phyloP scores from a whole-genome alignment of 2,888 invertebrate genomes.

The Athalia rosae region DNA sequence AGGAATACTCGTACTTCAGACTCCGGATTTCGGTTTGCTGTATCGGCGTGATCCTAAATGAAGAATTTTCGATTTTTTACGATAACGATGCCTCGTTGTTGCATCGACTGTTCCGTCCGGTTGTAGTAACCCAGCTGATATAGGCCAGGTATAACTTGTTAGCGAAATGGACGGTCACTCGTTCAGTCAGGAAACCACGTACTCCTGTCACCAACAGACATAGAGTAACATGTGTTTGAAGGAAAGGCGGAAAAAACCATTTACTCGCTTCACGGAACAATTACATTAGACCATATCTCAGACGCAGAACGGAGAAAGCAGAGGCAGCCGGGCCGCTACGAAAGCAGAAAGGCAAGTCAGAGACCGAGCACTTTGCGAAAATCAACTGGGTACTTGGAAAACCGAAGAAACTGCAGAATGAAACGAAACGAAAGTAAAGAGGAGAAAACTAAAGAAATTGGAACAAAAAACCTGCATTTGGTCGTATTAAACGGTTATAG shows the following conservation, averaged over 20 bases:
- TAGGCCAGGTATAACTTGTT: slow-evolving; percentile 7
- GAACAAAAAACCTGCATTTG: slow-evolving; percentile 28
- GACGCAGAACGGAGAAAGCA: slow-evolving; percentile 24
- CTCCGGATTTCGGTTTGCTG: no score
- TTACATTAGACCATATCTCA: slow-evolving; percentile 44
- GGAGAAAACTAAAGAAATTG: background rate
- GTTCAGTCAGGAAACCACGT: slow-evolving; percentile 33
- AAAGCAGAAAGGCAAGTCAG: slow-evolving; percentile 30
- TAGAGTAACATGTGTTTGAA: slow-evolving; percentile 45
- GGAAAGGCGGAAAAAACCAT: slow-evolving; percentile 45
- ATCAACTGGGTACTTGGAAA: background rate
- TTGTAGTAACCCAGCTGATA: background rate
- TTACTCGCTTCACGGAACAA: slow-evolving; percentile 43
- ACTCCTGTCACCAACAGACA: slow-evolving; percentile 41
- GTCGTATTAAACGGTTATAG: background rate
- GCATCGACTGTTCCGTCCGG: background rate
- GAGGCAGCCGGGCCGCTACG: background rate
- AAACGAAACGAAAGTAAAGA: slow-evolving; percentile 11
- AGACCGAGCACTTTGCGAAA: slow-evolving; percentile 8
- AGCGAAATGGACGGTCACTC: slow-evolving; percentile 41
- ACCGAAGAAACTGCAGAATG: background rate
- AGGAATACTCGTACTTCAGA: no score
- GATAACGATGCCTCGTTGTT: background rate
- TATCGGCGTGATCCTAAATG: background rate
- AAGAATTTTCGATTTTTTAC: background rate